Evolutionary conservation across 2,888 invertebrate species (phyloP).

Genomic region (Enchytraeus crypticus): DNA sequence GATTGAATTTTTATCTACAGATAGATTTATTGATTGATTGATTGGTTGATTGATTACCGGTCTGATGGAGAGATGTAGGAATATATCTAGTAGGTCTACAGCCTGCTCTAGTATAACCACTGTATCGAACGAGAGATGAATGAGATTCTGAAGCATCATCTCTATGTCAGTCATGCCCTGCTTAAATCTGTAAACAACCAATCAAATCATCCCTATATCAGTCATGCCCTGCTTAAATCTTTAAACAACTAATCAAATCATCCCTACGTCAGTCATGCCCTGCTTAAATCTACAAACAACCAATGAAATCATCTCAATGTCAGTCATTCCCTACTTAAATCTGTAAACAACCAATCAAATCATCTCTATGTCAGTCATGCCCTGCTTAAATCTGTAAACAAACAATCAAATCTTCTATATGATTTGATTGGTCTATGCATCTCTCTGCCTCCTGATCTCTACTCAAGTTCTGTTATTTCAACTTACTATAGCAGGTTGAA

Average conservation of each 20-base stretch:
- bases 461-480: too few relatives aligned
- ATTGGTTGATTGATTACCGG: constrained; percentile 48
- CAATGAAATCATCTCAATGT: constrained; percentile 64
- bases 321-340: constrained; percentile 54
- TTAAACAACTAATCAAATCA: too few relatives aligned
- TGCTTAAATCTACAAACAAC: constrained; percentile 52
- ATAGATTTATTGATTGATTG: too few relatives aligned
- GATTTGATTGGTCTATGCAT: too few relatives aligned
- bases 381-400: too few relatives aligned
- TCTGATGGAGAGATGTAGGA: constrained; percentile 69
- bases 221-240: constrained; percentile 54
- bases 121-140: constrained; percentile 67
- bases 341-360: too few relatives aligned
- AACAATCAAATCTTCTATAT: too few relatives aligned
- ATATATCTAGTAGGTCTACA: constrained; percentile 65
- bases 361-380: too few relatives aligned
- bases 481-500: too few relatives aligned
- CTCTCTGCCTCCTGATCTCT: too few relatives aligned
- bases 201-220: constrained; percentile 62
- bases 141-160: constrained; percentile 72
- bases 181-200: constrained; percentile 53
- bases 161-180: constrained; percentile 55
- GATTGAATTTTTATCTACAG: too few relatives aligned
- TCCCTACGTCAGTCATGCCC: constrained; percentile 56
- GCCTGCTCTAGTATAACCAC: constrained; percentile 73